Evolutionary conservation across 2,888 invertebrate genomes (phyloP).

Genomic region (Lymantria monacha): DNA sequence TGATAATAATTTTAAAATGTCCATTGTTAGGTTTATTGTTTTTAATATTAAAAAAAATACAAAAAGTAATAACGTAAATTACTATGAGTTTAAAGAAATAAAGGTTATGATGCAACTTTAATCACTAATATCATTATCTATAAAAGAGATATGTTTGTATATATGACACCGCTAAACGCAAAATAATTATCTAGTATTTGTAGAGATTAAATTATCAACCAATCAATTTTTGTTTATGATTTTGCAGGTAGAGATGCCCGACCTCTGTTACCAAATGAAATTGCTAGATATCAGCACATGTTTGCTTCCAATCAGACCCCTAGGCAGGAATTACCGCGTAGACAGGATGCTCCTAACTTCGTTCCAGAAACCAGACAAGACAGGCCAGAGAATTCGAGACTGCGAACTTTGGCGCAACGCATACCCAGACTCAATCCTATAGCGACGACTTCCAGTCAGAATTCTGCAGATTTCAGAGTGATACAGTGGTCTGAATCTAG

Average conservation of each 20-base stretch:
- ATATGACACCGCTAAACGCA: no score
- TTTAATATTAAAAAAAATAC: no score
- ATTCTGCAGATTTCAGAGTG: conserved; percentile 46
- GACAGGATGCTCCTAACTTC: conserved; percentile 42
- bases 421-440: conserved; percentile 60
- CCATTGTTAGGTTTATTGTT: no score
- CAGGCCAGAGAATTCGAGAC: conserved; percentile 52
- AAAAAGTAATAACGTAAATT: no score
- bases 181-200: no score
- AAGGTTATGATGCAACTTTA: no score
- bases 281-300: conserved; percentile 75
- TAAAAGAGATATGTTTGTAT: no score
- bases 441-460: conserved; percentile 33
- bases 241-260: conserved; percentile 67
- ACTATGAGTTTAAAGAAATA: no score
- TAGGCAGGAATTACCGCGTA: conserved; percentile 32
- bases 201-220: no score
- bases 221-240: no score
- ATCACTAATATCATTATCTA: no score
- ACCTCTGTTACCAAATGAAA: conserved; percentile 75
- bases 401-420: conserved; percentile 56
- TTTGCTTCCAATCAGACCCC: conserved; percentile 50
- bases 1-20: no score
- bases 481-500: conserved; percentile 60
- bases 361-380: conserved; percentile 50